Conservation (phyloP, 64 coral and sea anemone species). For the Porites australiensis region DNA sequence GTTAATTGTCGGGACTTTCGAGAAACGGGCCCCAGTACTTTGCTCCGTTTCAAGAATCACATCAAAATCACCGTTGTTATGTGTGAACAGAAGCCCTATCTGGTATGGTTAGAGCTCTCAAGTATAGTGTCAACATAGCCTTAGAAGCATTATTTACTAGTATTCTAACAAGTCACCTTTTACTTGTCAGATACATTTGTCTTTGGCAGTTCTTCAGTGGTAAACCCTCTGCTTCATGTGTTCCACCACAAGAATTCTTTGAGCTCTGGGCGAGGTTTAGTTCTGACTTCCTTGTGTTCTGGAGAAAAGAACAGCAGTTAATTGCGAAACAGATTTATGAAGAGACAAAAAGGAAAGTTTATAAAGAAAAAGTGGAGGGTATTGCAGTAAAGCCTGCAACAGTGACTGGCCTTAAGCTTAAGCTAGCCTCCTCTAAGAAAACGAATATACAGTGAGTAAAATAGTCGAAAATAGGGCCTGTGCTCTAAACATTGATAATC, state of each 20-base stretch:
- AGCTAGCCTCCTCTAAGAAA: constrained; percentile 76
- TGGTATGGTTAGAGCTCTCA: too few relatives aligned
- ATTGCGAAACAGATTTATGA: constrained; percentile 90
- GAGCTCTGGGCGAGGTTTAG: constrained; percentile 82
- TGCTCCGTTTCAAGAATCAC: too few relatives aligned
- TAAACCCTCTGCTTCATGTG: constrained; percentile 38
- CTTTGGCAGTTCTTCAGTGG: constrained; percentile 66
- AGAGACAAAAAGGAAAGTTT: constrained; percentile 83
- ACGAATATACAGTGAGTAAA: neutral
- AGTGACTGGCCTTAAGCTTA: constrained; percentile 81
- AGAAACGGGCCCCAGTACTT: too few relatives aligned
- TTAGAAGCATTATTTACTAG: too few relatives aligned
- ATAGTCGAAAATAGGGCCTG: too few relatives aligned
- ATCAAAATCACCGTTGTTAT: too few relatives aligned
- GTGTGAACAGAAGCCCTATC: too few relatives aligned
- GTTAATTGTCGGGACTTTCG: too few relatives aligned
- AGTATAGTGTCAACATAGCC: too few relatives aligned
- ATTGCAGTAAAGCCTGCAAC: constrained; percentile 82
- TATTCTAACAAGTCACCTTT: too few relatives aligned
- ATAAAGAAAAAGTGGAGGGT: constrained; percentile 78
- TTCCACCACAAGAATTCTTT: constrained; percentile 88
- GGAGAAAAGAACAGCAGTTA: constrained; percentile 89
- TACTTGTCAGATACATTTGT: constrained; percentile 61
- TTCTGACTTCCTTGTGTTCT: constrained; percentile 80
- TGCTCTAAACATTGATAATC: too few relatives aligned